Conservation (phyloP, 2,797 vertebrate species). For the Tragelaphus oryx region DNA sequence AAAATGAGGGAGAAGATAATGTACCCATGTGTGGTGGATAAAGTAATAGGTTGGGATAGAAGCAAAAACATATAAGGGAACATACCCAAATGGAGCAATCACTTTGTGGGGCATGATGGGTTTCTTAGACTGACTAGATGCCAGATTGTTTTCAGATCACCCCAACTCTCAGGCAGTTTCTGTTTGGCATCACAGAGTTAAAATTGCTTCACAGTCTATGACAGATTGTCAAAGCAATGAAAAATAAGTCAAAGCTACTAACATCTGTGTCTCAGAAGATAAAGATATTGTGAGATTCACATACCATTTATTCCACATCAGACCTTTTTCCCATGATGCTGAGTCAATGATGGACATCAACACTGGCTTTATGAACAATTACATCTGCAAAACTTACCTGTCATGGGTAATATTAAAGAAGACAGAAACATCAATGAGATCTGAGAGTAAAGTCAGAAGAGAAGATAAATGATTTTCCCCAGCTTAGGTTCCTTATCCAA, state of each 20-base stretch:
- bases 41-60: not conserved
- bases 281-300: not conserved
- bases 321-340: not conserved
- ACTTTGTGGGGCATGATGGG: not conserved
- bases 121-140: not conserved
- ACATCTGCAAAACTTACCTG: not conserved
- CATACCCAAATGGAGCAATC: not conserved
- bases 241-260: not conserved
- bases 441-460: conserved; percentile 2
- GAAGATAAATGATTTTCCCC: not conserved
- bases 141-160: not conserved
- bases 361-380: not conserved
- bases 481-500: not conserved
- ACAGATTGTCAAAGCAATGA: not conserved
- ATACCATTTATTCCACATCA: not conserved
- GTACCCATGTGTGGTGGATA: not conserved
- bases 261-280: not conserved
- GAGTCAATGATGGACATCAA: not conserved
- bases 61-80: not conserved
- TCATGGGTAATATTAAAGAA: not conserved
- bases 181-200: not conserved
- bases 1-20: not conserved
- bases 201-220: not conserved
- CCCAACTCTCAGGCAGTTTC: not conserved
- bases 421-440: not conserved